Base-by-base conservation (phyloP, 2,888 invertebrate species). In the Himalopsyche japonica region DNA sequence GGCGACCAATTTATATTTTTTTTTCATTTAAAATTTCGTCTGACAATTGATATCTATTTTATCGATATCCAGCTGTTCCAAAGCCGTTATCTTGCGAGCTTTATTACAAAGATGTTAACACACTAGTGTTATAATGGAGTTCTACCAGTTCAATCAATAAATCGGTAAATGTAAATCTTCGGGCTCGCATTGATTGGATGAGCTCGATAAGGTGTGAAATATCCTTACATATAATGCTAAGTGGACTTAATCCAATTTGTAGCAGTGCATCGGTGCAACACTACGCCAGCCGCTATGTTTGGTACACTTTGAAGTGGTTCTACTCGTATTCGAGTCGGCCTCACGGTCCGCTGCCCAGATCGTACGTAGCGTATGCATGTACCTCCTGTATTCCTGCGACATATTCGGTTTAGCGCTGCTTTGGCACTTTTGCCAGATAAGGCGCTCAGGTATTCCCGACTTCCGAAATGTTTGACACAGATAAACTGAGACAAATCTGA, bases 381-480 rank as follows among this genome's bases (percentile, higher is more conserved):
- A 80, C 80, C 64, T 47, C n/a, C 20, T 57, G 57, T 57, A 57
- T 57, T 57, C 57, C 57, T 57, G 57, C 57, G 57, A 57, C 57
- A 57, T 57, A 57, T 57, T 64, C 80, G 64, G 48, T 70, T 83
- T 83, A 70, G 30, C 70, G 83, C 47, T 79, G 79, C 80, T 48
- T 47, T 30, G 70, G 83, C 83, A 83, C 79, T 79, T 83, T 83
- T 80, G 77, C 47, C 47, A 76, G 64, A 57, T 34, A 79, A 80
- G 80, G 85, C 79, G 82, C 85, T 85, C 85, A 85, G 82, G 85
- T 85, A 83, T 81, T 76, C 37, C 82, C 48, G 34, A 81, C 78
- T 81, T 79, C 77, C 78, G 80, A 83, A 85, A 83, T 85, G 81
- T 85, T 85, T 85, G 85, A 81, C 85, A 81, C 85, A 79, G 80